These are phyloP conservation scores for Diadegma fenestrale DNA, from an alignment of 2,888 invertebrate genomes.

Conservation along the genomic window DNA sequence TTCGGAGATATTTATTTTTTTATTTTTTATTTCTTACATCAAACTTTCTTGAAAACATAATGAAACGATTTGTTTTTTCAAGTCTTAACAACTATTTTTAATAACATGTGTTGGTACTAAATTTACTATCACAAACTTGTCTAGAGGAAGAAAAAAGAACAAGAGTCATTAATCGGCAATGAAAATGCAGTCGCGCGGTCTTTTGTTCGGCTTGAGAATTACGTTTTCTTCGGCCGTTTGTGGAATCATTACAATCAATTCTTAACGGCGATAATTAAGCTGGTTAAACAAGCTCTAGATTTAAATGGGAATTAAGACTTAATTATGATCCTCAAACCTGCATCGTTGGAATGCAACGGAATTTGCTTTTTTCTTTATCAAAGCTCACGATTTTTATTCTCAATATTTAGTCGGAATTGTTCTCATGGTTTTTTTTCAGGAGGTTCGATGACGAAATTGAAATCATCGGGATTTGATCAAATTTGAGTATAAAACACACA, in stretches of 20 bases:
- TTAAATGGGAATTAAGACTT: constrained; percentile 28
- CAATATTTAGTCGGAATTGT: too few species aligned
- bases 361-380: too few species aligned
- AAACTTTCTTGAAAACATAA: constrained; percentile 65
- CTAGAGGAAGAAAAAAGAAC: constrained; percentile 61
- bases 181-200: constrained; percentile 59
- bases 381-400: too few species aligned
- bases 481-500: too few species aligned
- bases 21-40: constrained; percentile 57
- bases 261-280: constrained; percentile 15
- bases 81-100: constrained; percentile 58
- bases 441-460: too few species aligned
- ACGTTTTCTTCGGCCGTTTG: constrained; percentile 7
- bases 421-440: too few species aligned
- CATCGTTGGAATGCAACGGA: too few species aligned
- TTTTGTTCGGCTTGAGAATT: too few species aligned
- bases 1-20: constrained; percentile 16
- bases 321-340: too few species aligned
- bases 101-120: constrained; percentile 64
- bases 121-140: constrained; percentile 75
- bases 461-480: too few species aligned
- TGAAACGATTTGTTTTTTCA: too few species aligned
- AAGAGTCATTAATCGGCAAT: constrained; percentile 57
- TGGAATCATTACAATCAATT: constrained; percentile 19
- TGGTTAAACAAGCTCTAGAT: constrained; percentile 34